Base-by-base conservation (phyloP, 1,140 invertebrate species). In the Pseudomyrmex concolor region DNA sequence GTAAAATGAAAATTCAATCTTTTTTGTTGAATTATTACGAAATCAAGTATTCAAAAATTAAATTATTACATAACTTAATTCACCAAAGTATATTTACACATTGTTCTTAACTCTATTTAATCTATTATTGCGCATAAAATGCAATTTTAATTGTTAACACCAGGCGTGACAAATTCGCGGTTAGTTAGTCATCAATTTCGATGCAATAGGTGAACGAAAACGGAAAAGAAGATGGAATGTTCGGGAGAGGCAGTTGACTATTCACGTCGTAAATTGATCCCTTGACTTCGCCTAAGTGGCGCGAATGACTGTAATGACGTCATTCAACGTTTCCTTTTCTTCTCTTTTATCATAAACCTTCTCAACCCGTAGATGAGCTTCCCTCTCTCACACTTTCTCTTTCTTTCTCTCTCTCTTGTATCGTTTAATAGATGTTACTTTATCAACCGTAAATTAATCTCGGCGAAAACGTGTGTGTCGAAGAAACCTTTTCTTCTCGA, bases 261-360 rank as follows among this genome's bases (percentile, higher is more conserved):
- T 90, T 87, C 85, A 86, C 83, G 82, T 89, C 86, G 86, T 89
- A 91, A 91, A 93, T 91, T 91, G 90, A 93, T 92, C 89, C 89
- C 89, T 86, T 86, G 90, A 89, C 89, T 90, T 84, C 19, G 85
- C 77, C 78, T 86, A 90, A 92, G 91, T 90, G 90, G 85, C 89
- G 90, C 70, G 88, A 91, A 92, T 89, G 89, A 90, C 86, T 86
- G 84, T 55, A 68, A 67, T 88, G 90, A 90, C 91, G 91, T 92
- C 86, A 88, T 74, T 54, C 71, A 60, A 66, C 73, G 82, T 62
- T 83, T 64, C 19, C 81, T 77, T 77, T 67, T 54, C 72, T 77
- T 83, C 72, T 76, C 80, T 82, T 77, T 85, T 68, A 67, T 68
- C 67, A 1, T 66, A 66, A 77, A 77, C 48, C 62, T 77, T 77